Conservation (phyloP, 2,888 invertebrate genomes). For the Dasysyrphus tricinctus region DNA sequence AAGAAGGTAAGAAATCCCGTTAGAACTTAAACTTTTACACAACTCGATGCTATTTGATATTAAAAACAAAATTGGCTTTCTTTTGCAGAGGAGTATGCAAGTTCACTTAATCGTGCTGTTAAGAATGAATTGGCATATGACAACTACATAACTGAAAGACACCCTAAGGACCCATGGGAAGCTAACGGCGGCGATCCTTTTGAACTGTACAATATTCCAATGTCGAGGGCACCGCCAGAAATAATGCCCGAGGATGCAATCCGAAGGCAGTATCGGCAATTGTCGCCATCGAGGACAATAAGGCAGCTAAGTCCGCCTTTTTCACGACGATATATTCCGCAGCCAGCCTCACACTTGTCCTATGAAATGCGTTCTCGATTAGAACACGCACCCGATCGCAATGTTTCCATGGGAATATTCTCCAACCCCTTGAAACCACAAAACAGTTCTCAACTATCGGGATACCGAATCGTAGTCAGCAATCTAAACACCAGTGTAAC, state of each 20-base stretch:
- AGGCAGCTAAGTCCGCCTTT: slow-evolving; percentile 78
- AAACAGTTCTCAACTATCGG: slow-evolving; percentile 80
- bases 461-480: slow-evolving; percentile 94
- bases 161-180: slow-evolving; percentile 76
- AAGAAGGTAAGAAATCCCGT: slow-evolving; percentile 80
- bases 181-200: slow-evolving; percentile 80
- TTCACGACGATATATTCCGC: slow-evolving; percentile 78
- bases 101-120: slow-evolving; percentile 79
- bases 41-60: neutral
- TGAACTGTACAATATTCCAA: slow-evolving; percentile 81
- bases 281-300: slow-evolving; percentile 77
- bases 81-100: slow-evolving; percentile 77
- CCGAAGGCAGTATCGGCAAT: slow-evolving; percentile 79
- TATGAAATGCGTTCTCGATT: slow-evolving; percentile 82
- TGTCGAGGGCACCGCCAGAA: slow-evolving; percentile 43
- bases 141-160: slow-evolving; percentile 53
- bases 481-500: slow-evolving; percentile 94
- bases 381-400: slow-evolving; percentile 81
- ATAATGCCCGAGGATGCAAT: slow-evolving; percentile 55
- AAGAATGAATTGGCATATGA: slow-evolving; percentile 79
- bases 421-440: slow-evolving; percentile 78
- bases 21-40: neutral
- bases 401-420: slow-evolving; percentile 82
- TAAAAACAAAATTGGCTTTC: neutral
- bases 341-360: slow-evolving; percentile 80